Evolutionary conservation across 2,113 vertebrate genomes (phyloP).

Genomic region (Strix aluco): DNA sequence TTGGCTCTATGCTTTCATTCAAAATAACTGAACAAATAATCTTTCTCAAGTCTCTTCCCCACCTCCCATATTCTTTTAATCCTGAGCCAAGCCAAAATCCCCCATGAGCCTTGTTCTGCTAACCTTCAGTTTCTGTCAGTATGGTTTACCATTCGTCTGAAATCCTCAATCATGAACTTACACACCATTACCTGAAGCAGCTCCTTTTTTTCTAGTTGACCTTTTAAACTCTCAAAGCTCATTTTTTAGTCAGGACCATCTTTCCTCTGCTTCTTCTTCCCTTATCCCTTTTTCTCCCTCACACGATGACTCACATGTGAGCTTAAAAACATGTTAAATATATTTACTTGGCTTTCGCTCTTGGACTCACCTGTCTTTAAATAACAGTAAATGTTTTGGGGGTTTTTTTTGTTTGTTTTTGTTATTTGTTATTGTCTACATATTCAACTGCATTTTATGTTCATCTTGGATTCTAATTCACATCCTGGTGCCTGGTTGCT

Average conservation of each 20-base stretch:
- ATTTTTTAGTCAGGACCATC: background rate
- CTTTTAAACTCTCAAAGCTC: conserved; percentile 10
- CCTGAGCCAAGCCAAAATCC: background rate
- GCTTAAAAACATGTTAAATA: background rate
- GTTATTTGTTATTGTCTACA: background rate
- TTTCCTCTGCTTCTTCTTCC: background rate
- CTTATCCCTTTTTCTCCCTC: background rate
- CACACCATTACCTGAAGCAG: background rate
- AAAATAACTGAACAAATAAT: background rate
- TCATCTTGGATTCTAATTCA: background rate
- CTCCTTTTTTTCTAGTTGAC: background rate
- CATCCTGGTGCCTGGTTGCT: background rate
- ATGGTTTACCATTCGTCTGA: background rate
- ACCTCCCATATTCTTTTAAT: background rate
- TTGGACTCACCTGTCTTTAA: background rate
- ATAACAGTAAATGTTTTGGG: background rate
- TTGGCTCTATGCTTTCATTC: background rate
- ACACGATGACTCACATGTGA: background rate
- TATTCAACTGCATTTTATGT: background rate
- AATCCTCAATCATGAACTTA: conserved; percentile 1
- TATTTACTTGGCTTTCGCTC: background rate
- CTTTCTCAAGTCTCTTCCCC: background rate
- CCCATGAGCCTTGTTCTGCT: background rate
- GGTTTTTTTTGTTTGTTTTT: no score
- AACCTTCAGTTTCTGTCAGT: conserved; percentile 16